Evolutionary conservation across 2,797 vertebrate species (phyloP).

Genomic region (Sebastiscus albofasciatus): DNA sequence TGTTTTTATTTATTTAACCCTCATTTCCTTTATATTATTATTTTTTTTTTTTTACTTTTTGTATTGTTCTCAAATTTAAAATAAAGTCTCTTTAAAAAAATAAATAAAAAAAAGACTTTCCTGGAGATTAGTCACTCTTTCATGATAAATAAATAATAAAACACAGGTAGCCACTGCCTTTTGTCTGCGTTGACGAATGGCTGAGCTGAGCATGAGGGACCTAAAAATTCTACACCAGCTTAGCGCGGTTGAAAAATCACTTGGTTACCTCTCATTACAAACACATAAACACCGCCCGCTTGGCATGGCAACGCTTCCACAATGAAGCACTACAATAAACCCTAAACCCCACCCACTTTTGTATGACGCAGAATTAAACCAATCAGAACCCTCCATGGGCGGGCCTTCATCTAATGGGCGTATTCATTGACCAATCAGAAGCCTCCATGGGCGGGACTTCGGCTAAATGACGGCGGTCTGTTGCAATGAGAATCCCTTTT

Average conservation of each 20-base stretch:
- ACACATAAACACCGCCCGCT: slow-evolving; percentile 11
- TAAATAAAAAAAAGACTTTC: too few relatives aligned
- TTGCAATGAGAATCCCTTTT: slow-evolving; percentile 67
- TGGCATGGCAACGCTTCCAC: background rate
- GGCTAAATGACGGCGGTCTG: slow-evolving; percentile 65
- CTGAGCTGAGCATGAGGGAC: too few relatives aligned
- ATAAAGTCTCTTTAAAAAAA: too few relatives aligned
- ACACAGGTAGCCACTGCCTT: background rate
- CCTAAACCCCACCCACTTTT: background rate
- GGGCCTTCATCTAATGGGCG: slow-evolving; percentile 5
- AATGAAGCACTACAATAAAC: background rate
- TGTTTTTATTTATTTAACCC: too few relatives aligned
- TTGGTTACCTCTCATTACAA: background rate
- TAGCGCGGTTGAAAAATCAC: background rate
- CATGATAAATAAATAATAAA: too few relatives aligned
- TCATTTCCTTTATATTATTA: too few relatives aligned
- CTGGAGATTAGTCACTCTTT: too few relatives aligned
- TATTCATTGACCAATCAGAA: slow-evolving; percentile 50
- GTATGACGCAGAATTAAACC: slow-evolving; percentile 12
- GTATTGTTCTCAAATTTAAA: too few relatives aligned
- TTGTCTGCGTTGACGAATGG: slow-evolving; percentile 16
- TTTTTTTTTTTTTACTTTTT: too few relatives aligned
- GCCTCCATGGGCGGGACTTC: slow-evolving; percentile 5
- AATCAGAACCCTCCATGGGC: slow-evolving; percentile 45
- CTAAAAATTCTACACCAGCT: fast-evolving